phyloP scores from a whole-genome alignment of 2,113 vertebrate species.

The Zosterops borbonicus region DNA sequence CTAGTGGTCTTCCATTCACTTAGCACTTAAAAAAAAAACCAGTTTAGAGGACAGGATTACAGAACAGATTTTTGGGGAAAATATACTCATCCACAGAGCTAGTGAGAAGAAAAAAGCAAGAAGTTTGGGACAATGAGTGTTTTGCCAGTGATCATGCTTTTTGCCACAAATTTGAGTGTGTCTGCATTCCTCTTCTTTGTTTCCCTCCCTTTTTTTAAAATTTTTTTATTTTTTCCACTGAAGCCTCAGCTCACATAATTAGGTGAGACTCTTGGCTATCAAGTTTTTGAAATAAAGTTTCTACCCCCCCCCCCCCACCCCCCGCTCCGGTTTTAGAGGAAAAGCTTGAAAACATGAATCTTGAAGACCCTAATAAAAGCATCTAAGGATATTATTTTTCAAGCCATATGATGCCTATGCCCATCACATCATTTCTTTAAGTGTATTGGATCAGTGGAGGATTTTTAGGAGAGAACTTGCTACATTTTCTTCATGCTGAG shows the following conservation, averaged over 20 bases:
- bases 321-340: neutral
- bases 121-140: neutral
- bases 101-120: neutral
- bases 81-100: fast-evolving
- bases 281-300: neutral
- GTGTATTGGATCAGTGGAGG: neutral
- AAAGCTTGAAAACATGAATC: neutral
- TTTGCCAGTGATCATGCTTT: neutral
- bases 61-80: neutral
- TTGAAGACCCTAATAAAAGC: neutral
- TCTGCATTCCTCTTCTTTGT: neutral
- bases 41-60: neutral
- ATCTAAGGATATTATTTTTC: neutral
- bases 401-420: fast-evolving
- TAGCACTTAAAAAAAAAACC: neutral
- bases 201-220: no score
- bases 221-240: fast-evolving
- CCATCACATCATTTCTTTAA: neutral
- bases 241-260: neutral
- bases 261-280: slow-evolving; percentile 27
- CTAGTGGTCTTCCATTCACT: neutral
- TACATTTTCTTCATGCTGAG: neutral
- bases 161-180: neutral
- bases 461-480: neutral
- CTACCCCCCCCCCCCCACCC: neutral